phyloP scores from a whole-genome alignment of 30 jellyfish, hydroid and myxozoan species.

The Morbakka virulenta region DNA sequence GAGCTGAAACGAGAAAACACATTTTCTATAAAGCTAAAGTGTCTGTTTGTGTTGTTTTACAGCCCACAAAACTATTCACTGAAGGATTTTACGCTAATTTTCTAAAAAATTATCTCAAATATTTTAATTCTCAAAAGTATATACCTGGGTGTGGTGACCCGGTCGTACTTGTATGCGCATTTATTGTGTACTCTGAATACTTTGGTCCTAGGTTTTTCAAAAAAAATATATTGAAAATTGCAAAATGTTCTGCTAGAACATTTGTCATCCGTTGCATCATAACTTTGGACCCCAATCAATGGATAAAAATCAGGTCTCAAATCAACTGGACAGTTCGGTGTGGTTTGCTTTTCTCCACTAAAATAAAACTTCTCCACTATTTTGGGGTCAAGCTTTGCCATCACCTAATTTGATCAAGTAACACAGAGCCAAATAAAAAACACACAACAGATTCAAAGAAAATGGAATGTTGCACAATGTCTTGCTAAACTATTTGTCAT shows the following conservation, averaged over 20 bases:
- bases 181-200: slow-evolving; percentile 94
- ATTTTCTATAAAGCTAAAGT: too few species aligned
- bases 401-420: too few species aligned
- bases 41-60: too few species aligned
- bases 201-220: slow-evolving; percentile 91
- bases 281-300: slow-evolving; percentile 93
- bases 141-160: slow-evolving; percentile 99
- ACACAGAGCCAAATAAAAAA: too few species aligned
- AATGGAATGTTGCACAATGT: too few species aligned
- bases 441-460: too few species aligned
- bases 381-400: slow-evolving; percentile 91
- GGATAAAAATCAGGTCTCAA: slow-evolving; percentile 88
- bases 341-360: slow-evolving; percentile 87
- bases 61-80: too few species aligned
- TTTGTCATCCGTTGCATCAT: slow-evolving; percentile 57
- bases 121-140: too few species aligned
- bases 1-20: too few species aligned
- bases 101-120: too few species aligned
- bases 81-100: too few species aligned
- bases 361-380: slow-evolving; percentile 86
- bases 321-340: slow-evolving; percentile 96
- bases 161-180: slow-evolving; percentile 99
- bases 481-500: too few species aligned
- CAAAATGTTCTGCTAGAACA: slow-evolving; percentile 68
- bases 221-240: slow-evolving; percentile 77